Conservation (phyloP, 2,113 vertebrate species). For the Chloropsis hardwickii region DNA sequence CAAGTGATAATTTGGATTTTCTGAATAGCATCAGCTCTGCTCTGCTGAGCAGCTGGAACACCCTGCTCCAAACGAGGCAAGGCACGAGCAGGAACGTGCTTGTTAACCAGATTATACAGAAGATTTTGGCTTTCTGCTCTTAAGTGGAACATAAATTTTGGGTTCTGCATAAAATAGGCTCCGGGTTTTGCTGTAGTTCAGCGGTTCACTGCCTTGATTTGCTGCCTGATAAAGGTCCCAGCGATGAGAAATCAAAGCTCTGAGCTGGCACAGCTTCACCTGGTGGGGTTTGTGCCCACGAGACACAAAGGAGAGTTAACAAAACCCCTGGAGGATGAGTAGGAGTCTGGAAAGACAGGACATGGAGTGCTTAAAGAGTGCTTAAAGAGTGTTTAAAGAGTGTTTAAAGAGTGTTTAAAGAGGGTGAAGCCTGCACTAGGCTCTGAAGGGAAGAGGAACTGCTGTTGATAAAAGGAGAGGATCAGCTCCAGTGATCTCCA, state of each 20-base stretch:
- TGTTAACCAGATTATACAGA: not conserved
- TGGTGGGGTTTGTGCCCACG: not conserved
- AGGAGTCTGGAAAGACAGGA: not conserved
- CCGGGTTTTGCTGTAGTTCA: not conserved
- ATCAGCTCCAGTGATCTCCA: conserved; percentile 30
- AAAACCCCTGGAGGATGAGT: not conserved
- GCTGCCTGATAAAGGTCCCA: not conserved
- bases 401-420: not conserved
- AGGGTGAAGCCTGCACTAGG: not conserved
- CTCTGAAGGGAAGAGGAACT: not conserved
- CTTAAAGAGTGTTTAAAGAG: not conserved
- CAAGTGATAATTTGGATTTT: not conserved
- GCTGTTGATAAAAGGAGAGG: not conserved
- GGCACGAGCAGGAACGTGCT: not conserved
- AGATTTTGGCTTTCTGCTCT: not conserved
- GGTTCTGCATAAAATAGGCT: not conserved
- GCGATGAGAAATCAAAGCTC: not conserved
- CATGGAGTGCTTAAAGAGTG: not conserved
- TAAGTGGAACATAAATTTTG: not conserved
- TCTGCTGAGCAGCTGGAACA: not conserved
- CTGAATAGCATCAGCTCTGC: not conserved
- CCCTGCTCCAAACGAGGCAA: not conserved
- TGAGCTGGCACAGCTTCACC: not conserved
- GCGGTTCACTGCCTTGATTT: not conserved
- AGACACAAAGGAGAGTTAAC: not conserved